Conservation (phyloP, 2,113 vertebrate genomes). For the Tupaia tana region DNA sequence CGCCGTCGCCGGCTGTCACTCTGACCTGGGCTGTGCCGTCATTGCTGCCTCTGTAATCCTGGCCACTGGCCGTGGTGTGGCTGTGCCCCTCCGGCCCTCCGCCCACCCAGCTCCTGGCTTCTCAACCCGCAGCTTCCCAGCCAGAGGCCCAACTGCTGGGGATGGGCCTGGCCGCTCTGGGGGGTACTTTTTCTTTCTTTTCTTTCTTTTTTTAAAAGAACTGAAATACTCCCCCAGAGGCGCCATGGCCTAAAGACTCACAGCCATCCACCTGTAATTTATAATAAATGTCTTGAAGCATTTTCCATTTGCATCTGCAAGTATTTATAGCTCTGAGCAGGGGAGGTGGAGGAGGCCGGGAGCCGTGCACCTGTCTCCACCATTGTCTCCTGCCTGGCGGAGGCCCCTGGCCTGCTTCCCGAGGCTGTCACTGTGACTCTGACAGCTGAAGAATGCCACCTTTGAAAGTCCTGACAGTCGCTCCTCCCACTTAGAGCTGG, state of each 20-base stretch:
- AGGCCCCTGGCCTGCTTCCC: not conserved
- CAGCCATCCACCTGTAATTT: constrained; percentile 18
- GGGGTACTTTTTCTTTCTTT: not conserved
- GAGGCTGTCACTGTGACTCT: not conserved
- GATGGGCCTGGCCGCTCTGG: no score
- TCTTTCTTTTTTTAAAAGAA: not conserved
- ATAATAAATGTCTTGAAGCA: not conserved
- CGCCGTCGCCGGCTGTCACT: not conserved
- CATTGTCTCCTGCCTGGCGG: not conserved
- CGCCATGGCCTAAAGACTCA: not conserved
- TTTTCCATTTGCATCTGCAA: not conserved
- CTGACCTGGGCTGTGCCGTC: not conserved
- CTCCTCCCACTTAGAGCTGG: not conserved
- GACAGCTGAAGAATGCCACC: not conserved
- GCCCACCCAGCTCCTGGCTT: not conserved
- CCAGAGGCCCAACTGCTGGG: not conserved
- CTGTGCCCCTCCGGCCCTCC: no score
- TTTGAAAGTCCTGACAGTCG: fast-evolving
- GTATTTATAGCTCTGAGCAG: constrained; percentile 46
- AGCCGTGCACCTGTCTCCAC: not conserved
- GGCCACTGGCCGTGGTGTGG: not conserved
- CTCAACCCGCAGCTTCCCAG: not conserved
- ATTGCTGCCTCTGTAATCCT: not conserved
- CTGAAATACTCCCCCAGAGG: not conserved
- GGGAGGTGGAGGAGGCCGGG: not conserved